Percentiles rank a stretch among this genome's conserved stretches.
Conservation (phyloP, 2,797 vertebrate species). For the Mycteria americana region DNA sequence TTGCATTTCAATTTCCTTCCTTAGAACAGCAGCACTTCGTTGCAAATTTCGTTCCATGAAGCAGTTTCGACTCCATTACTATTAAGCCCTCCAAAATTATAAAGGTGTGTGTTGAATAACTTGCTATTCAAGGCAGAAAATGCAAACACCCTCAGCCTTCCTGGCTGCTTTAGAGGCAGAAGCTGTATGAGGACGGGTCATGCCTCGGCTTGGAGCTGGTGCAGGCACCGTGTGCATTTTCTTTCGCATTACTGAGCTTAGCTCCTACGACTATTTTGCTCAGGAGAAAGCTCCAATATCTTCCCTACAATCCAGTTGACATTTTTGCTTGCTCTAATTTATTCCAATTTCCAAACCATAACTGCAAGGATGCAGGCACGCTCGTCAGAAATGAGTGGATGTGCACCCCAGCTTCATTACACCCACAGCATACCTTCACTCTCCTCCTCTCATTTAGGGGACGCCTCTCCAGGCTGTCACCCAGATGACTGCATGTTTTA, state of each 20-base stretch:
- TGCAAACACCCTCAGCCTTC: not conserved
- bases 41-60: not conserved
- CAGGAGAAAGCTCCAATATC: not conserved
- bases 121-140: not conserved
- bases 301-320: not conserved
- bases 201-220: not conserved
- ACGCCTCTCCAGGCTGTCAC: not conserved
- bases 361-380: not conserved
- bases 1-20: not conserved
- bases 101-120: not conserved
- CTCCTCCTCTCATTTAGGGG: not conserved
- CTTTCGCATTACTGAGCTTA: not conserved
- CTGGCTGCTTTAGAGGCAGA: not conserved
- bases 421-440: not conserved
- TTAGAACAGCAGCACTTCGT: not conserved
- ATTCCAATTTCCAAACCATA: not conserved
- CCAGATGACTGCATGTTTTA: not conserved
- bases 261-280: not conserved
- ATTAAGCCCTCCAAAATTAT: not conserved
- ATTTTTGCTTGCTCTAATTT: not conserved
- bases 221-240: not conserved
- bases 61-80: not conserved
- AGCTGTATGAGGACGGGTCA: not conserved
- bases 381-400: not conserved
- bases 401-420: rapidly evolving